These are phyloP conservation scores for Paraescarpia echinospica DNA, from an alignment of 1,140 invertebrate species.

Conservation along the genomic window DNA sequence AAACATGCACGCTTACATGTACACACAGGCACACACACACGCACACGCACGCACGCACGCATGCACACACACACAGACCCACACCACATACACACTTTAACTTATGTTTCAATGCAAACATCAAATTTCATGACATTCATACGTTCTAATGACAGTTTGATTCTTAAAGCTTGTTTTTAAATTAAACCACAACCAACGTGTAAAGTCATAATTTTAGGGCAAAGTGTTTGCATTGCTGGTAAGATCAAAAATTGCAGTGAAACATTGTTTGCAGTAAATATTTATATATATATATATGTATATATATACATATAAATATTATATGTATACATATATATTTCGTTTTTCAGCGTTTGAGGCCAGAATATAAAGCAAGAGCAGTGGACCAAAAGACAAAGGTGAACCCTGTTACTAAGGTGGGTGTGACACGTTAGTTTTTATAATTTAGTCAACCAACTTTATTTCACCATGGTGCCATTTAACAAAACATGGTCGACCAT, in stretches of 20 bases:
- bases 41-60: no score
- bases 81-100: no score
- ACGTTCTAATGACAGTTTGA: background rate
- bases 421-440: no score
- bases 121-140: background rate
- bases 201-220: background rate
- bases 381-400: background rate
- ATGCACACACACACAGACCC: no score
- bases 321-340: constrained; percentile 30
- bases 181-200: background rate
- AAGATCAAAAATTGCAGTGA: background rate
- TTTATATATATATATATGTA: no score
- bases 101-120: no score
- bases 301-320: no score
- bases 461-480: no score
- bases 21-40: background rate
- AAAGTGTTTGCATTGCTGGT: background rate
- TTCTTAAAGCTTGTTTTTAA: background rate
- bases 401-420: constrained; percentile 25
- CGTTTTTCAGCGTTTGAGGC: constrained; percentile 17
- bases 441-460: no score
- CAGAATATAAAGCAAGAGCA: constrained; percentile 18
- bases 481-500: no score
- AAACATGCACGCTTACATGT: background rate
- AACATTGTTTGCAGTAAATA: background rate